Evolutionary conservation across 2,797 vertebrate species (phyloP), one percentile per base, ranked within the genome.

Genomic region (Triplophysa yarkandensis): DNA sequence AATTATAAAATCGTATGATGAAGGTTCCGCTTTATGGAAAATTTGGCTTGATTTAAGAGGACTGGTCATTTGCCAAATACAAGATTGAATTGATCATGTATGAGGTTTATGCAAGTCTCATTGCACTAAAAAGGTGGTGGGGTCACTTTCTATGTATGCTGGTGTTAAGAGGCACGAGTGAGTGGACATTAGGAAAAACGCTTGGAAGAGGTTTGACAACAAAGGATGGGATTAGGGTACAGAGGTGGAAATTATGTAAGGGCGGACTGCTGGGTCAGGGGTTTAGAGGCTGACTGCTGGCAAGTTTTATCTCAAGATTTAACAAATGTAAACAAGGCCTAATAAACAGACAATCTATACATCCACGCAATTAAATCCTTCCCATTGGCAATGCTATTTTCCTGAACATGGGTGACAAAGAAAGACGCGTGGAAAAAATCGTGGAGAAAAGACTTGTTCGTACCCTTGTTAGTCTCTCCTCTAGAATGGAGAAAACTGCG

Each of bases 401-500:
- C 19, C 39, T 36, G 14, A 54, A 76, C 66, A 74, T 76, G 73
- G 65, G 44, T 32, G 52, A 76, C 52, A 67, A 61, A 62, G 46
- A 46, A 48, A 36, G 61, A 43, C 23, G 25, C 27, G n/a, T 25
- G 44, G 48, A 57, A 17, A 50, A 44, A 52, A 57, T 52, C 16
- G 70, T 46, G 60, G 48, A 73, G 41, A 74, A 71, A 54, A 74
- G 30, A 76, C 57, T 64, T 57, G 57, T 77, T 77, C 66, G 44
- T 68, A 25, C 32, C 68, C 46, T 60, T 52, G 58, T n/a, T n/a
- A n/a, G n/a, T 87, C 79, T 80, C 76, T 62, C 68, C 34, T 60
- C 78, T 82, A 85, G 77, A 80, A 83, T 41, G 52, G 68, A 69
- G 23, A 25, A 34, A 79, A 77, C 69, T 48, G 83, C 55, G 68